These are phyloP conservation scores for Phylloscopus collybita DNA, from an alignment of 2,797 vertebrate species.

Conservation along the genomic window DNA sequence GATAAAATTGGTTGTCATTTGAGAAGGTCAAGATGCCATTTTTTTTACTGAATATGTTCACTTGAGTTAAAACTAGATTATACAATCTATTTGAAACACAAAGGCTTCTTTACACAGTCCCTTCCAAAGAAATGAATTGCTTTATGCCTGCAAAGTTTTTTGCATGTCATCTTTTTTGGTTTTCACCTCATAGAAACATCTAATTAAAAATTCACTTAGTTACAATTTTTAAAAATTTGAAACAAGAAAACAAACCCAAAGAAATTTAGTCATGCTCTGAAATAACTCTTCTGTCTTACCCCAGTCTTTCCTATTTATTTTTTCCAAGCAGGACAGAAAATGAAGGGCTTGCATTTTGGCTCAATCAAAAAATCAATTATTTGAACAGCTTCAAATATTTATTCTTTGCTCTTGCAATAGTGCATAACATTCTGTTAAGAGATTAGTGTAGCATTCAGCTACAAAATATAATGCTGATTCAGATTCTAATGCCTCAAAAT, in stretches of 20 bases:
- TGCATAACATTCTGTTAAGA: not conserved
- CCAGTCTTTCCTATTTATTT: not conserved
- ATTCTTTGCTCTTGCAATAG: not conserved
- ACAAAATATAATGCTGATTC: not conserved
- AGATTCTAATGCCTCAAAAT: not conserved
- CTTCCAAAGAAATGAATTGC: not conserved
- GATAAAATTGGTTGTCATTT: not conserved
- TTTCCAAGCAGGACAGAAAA: not conserved
- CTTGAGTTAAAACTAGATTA: not conserved
- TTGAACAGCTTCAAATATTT: conserved; percentile 19
- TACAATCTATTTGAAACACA: not conserved
- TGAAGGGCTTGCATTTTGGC: not conserved
- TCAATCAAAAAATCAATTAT: conserved; percentile 39
- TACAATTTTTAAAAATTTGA: not conserved
- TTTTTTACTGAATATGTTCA: not conserved
- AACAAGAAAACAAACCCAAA: not conserved
- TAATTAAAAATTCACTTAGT: not conserved
- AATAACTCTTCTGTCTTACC: not conserved
- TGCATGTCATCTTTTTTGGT: not conserved
- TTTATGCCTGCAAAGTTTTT: not conserved
- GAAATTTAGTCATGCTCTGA: not conserved
- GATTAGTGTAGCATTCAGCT: not conserved
- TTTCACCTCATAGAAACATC: not conserved
- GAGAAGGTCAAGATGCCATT: not conserved
- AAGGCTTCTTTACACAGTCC: not conserved